Evolutionary conservation across 2,113 vertebrate species (phyloP).

Genomic region (Percopsis transmontana): DNA sequence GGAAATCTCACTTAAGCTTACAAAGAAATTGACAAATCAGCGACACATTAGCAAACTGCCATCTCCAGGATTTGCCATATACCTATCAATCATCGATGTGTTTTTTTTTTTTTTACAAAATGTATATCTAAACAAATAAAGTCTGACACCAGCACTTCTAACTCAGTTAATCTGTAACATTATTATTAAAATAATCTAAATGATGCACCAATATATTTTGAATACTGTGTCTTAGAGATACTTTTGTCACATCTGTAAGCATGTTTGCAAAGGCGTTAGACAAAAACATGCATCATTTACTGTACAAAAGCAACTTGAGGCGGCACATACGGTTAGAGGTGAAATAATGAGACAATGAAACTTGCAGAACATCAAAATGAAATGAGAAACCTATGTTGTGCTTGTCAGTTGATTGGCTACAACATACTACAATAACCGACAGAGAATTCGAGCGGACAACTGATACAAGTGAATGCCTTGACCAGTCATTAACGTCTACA

Average conservation of each 20-base stretch:
- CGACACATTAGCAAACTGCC: constrained; percentile 10
- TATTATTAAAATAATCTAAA: constrained; percentile 36
- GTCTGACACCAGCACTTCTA: constrained; percentile 39
- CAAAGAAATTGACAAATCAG: constrained; percentile 48
- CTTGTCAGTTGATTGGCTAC: constrained; percentile 36
- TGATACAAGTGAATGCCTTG: constrained; percentile 24
- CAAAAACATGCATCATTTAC: constrained; percentile 76
- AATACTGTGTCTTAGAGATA: constrained; percentile 60
- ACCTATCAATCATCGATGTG: background rate
- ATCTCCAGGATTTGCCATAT: constrained; percentile 16
- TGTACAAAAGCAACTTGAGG: constrained; percentile 68
- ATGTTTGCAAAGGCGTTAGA: constrained; percentile 66
- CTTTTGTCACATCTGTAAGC: constrained; percentile 46
- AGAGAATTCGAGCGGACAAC: constrained; percentile 27
- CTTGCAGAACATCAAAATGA: constrained; percentile 38
- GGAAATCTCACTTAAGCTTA: constrained; percentile 29
- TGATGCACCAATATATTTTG: constrained; percentile 49
- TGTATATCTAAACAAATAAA: constrained; percentile 43
- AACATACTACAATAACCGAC: constrained; percentile 12
- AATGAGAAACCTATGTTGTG: constrained; percentile 34
- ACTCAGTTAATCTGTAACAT: constrained; percentile 50
- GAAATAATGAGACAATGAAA: constrained; percentile 45
- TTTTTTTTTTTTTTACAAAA: constrained; percentile 40
- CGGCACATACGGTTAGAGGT: constrained; percentile 37
- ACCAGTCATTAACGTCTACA: constrained; percentile 35